phyloP scores from a whole-genome alignment of 2,888 invertebrate genomes.

The Hermaeophaga mercurialis region DNA sequence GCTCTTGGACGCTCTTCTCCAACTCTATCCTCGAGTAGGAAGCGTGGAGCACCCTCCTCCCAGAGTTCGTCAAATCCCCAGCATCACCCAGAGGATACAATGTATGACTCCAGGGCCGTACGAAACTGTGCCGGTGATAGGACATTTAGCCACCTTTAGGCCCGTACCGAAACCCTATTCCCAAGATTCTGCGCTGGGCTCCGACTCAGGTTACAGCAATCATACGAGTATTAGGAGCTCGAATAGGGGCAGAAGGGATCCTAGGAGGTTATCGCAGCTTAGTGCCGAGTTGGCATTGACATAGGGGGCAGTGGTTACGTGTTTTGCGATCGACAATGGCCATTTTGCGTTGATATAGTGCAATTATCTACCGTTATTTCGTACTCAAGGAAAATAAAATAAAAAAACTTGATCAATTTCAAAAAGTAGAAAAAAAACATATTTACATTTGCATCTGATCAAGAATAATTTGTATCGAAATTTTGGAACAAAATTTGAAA shows the following conservation, averaged over 20 bases:
- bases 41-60: conserved; percentile 63
- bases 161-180: conserved; percentile 69
- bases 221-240: conserved; percentile 69
- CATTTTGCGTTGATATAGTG: conserved; percentile 10
- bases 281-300: conserved; percentile 57
- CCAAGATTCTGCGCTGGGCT: conserved; percentile 79
- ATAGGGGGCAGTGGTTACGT: conserved; percentile 38
- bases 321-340: conserved; percentile 20
- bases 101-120: conserved; percentile 62
- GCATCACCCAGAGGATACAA: conserved; percentile 56
- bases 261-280: conserved; percentile 55
- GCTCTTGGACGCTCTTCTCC: conserved; percentile 73
- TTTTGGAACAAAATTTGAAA: too few relatives aligned
- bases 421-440: too few relatives aligned
- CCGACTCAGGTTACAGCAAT: conserved; percentile 86
- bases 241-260: conserved; percentile 53
- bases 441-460: too few relatives aligned
- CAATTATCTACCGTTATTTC: conserved; percentile 21
- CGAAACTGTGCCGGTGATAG: conserved; percentile 72
- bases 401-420: too few relatives aligned
- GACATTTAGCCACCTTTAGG: conserved; percentile 66
- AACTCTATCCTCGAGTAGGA: conserved; percentile 74
- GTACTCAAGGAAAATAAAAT: conserved; percentile 1
- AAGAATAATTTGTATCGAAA: too few relatives aligned
- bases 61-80: conserved; percentile 51